Percentiles rank a stretch among this genome's conserved stretches.
Evolutionary conservation across 2,888 invertebrate genomes (phyloP).

Genomic region (Taphrorychus bicolor): DNA sequence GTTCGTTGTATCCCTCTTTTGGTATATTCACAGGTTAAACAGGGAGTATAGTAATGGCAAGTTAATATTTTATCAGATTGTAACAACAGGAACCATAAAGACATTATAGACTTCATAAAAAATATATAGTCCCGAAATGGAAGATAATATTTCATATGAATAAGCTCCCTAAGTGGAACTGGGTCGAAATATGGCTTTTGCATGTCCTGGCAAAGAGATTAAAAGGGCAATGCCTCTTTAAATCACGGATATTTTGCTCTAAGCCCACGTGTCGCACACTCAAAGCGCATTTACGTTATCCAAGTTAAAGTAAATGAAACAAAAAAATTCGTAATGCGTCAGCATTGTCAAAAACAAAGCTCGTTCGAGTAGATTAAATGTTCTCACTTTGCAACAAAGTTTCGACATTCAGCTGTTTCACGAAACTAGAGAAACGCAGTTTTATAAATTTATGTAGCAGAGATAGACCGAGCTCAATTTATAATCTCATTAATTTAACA

Average conservation of each 20-base stretch:
- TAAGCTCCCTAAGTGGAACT: not conserved
- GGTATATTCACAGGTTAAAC: too few species aligned
- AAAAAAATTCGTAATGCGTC: not conserved
- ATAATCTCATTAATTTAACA: conserved; percentile 3
- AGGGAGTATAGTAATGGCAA: not conserved
- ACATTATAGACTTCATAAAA: not conserved
- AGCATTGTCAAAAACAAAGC: not conserved
- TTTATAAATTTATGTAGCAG: not conserved
- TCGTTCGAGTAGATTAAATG: not conserved
- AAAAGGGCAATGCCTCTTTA: not conserved
- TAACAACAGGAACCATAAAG: not conserved
- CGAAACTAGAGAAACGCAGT: not conserved
- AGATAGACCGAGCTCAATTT: not conserved
- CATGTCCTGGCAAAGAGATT: not conserved
- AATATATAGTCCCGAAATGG: not conserved
- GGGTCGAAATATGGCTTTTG: not conserved
- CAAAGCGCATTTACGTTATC: too few species aligned
- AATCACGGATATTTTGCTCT: not conserved
- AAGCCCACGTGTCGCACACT: not conserved
- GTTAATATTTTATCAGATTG: not conserved
- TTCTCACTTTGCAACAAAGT: not conserved
- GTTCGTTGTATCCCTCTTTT: too few species aligned
- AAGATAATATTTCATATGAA: not conserved
- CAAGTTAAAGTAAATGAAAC: too few species aligned
- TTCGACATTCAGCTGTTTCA: too few species aligned